Evolutionary conservation across 64 coral and sea anemone genomes (phyloP).

Genomic region (Montipora foliosa): DNA sequence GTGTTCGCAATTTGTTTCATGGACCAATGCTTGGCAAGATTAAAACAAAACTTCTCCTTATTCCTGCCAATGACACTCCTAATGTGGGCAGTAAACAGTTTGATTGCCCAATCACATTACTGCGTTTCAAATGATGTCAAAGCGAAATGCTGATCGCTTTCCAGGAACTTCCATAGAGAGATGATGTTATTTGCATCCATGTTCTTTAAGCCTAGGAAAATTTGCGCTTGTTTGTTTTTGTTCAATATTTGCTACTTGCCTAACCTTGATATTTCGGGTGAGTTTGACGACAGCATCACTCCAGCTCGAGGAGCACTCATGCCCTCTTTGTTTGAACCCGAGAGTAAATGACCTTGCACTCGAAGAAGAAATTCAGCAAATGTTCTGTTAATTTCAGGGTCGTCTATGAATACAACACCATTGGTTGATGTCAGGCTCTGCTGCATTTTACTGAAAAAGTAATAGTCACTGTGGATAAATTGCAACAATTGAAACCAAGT

Average conservation of each 20-base stretch:
- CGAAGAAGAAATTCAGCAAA: constrained; percentile 39
- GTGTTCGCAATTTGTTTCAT: no score
- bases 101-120: no score
- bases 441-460: constrained; percentile 14
- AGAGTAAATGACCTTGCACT: constrained; percentile 13
- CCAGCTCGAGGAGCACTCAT: neutral
- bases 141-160: no score
- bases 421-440: neutral
- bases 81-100: no score
- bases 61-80: no score
- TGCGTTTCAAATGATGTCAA: no score
- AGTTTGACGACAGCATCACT: neutral
- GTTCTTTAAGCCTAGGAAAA: no score
- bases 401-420: constrained; percentile 39
- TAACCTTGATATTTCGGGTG: constrained; percentile 11
- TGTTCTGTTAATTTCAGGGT: constrained; percentile 18
- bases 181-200: no score
- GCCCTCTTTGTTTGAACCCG: constrained; percentile 26
- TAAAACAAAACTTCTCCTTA: no score
- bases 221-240: no score
- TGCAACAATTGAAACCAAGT: neutral
- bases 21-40: no score
- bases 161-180: no score
- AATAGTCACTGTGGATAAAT: neutral
- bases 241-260: neutral